Conservation (phyloP, 2,888 invertebrate genomes). For the Copidosoma aretas region DNA sequence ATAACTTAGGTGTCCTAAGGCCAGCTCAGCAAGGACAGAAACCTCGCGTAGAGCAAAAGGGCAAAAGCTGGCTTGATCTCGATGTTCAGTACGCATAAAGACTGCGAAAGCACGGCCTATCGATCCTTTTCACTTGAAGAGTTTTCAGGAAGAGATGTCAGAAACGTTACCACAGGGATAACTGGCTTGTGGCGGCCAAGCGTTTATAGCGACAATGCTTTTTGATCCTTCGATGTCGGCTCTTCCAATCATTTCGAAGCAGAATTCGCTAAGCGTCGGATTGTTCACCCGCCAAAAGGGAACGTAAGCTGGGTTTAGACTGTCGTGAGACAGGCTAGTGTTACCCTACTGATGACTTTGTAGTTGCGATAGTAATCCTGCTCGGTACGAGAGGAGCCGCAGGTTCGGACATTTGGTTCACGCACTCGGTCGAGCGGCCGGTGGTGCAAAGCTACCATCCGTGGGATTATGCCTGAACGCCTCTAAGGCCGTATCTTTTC, state of each 20-base stretch:
- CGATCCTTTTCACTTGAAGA: constrained; percentile 62
- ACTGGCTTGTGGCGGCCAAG: constrained; percentile 71
- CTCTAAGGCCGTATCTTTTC: constrained; percentile 71
- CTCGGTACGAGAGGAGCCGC: too few relatives aligned
- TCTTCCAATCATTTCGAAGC: constrained; percentile 79
- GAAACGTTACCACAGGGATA: constrained; percentile 68
- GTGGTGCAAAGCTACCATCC: constrained; percentile 73
- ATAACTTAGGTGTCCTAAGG: constrained; percentile 73
- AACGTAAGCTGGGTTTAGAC: constrained; percentile 74
- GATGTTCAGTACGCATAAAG: constrained; percentile 59
- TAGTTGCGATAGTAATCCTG: too few relatives aligned
- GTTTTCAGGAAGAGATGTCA: constrained; percentile 68
- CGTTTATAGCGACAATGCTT: constrained; percentile 68
- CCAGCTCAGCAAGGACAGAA: constrained; percentile 63
- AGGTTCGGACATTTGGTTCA: constrained; percentile 69
- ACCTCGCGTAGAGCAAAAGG: constrained; percentile 69
- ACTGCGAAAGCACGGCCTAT: constrained; percentile 67
- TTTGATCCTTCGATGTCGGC: constrained; percentile 78
- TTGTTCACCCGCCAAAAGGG: constrained; percentile 67
- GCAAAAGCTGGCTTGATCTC: constrained; percentile 49
- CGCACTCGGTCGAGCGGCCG: constrained; percentile 69
- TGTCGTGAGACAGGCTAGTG: too few relatives aligned
- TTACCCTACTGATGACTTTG: too few relatives aligned
- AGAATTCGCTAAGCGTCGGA: constrained; percentile 65
- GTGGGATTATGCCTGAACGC: constrained; percentile 69